Base-by-base conservation (phyloP, 2,888 invertebrate species). In the Rhabditoides inermis region DNA sequence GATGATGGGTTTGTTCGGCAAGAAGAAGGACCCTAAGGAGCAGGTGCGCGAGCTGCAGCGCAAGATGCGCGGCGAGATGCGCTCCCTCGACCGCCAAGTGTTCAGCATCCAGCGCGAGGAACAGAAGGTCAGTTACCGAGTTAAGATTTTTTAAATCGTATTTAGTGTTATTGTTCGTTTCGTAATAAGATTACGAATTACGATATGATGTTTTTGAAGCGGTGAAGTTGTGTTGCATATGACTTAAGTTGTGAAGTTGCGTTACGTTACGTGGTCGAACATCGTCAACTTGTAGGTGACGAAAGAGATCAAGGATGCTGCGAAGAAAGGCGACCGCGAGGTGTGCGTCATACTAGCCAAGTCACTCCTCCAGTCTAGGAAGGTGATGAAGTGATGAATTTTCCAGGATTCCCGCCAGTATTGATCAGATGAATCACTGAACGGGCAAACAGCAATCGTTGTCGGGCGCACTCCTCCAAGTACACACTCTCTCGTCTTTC, bases 1-100 rank as follows among this genome's bases (percentile, higher is more conserved):
- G n/a, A 69, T 68, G 63, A 76, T 76, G 75, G 76, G 76, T n/a
- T 51, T 76, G n/a, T 76, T 76, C 55, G 76, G 76, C 3, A 65
- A 70, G 55, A 66, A 68, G 44, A 72, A 70, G 47, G 76, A 76
- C 52, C 76, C 76, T 3, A 75, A 75, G 51, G 76, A 76, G 51
- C 69, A 73, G 36, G 94, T 95, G 62, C 88, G 89, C 76, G 92
- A 95, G 80, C 92, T 95, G 91, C 86, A 87, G 57, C 87, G 88
- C 72, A 92, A 90, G 81, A 81, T 98, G 68, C 82, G 7, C n/a
- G n/a, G n/a, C n/a, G n/a, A n/a, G n/a, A 62, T 60, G 55, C 87
- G 87, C 79, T 87, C 87, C 72, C 82, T 95, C 63, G 94, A 95
- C 77, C 84, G 95, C 70, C 94, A 98, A 82, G 89, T 98, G 35